These are phyloP conservation scores for Sandelia bainsii DNA, from an alignment of 2,797 vertebrate genomes.

Conservation along the genomic window DNA sequence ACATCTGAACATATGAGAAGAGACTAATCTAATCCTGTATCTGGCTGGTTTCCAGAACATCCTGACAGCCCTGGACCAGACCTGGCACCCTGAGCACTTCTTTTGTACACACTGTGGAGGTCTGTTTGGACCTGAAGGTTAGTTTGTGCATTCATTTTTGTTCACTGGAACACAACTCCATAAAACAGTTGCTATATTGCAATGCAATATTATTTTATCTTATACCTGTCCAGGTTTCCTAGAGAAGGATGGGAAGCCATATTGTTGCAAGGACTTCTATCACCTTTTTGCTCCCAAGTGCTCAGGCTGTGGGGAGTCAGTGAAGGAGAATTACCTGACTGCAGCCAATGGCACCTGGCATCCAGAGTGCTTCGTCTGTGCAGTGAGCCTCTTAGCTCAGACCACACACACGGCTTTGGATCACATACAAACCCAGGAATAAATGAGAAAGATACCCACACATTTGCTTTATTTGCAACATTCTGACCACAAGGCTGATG, in stretches of 20 bases:
- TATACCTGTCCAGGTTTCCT: constrained; percentile 83
- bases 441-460: constrained; percentile 71
- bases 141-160: constrained; percentile 11
- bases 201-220: neutral
- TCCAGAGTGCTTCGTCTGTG: constrained; percentile 92
- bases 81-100: constrained; percentile 96
- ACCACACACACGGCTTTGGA: constrained; percentile 71
- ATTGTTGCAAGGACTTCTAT: constrained; percentile 91
- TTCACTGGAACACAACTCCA: constrained; percentile 16
- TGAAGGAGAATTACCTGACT: constrained; percentile 89
- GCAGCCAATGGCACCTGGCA: constrained; percentile 93
- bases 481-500: constrained; percentile 69
- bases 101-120: constrained; percentile 92
- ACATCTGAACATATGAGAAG: constrained; percentile 43
- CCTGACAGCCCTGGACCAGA: constrained; percentile 90
- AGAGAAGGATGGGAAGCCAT: constrained; percentile 89
- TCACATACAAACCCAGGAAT: constrained; percentile 45
- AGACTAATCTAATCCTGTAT: constrained; percentile 26
- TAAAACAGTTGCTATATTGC: constrained; percentile 14
- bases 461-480: constrained; percentile 75
- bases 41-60: constrained; percentile 85
- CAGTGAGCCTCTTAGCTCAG: constrained; percentile 83
- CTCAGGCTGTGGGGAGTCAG: constrained; percentile 87
- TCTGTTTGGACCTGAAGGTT: constrained; percentile 89
- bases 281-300: constrained; percentile 91